Conservation (phyloP, 2,888 invertebrate genomes). For the Neocrepidodera transversa region DNA sequence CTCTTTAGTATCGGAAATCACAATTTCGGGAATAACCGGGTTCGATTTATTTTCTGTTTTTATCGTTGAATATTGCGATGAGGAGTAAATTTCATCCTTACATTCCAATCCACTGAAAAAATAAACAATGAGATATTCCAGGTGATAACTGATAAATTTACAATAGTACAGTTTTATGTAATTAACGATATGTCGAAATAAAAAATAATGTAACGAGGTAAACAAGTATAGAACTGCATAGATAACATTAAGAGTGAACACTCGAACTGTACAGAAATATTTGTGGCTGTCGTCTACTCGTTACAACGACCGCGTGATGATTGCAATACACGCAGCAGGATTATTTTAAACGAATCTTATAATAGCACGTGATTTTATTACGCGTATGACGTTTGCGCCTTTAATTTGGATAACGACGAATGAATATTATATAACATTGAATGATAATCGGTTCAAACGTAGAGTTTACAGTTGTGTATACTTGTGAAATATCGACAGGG, state of each 20-base stretch:
- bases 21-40: conserved; percentile 31
- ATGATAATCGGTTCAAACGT: neutral
- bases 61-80: conserved; percentile 64
- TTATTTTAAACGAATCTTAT: conserved; percentile 30
- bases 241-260: neutral
- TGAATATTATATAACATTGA: conserved; percentile 11
- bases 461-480: neutral
- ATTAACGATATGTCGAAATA: neutral
- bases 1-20: conserved; percentile 12
- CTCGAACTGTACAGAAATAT: no score
- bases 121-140: conserved; percentile 1
- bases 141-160: no score
- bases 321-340: conserved; percentile 34
- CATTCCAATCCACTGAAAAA: conserved; percentile 77
- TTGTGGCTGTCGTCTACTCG: neutral
- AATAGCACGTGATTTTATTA: conserved; percentile 35
- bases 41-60: conserved; percentile 41
- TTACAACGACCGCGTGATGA: conserved; percentile 36
- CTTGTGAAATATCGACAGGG: no score
- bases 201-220: neutral
- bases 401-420: conserved; percentile 7
- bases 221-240: neutral
- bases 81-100: conserved; percentile 78
- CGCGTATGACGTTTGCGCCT: conserved; percentile 11
- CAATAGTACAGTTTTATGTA: neutral